Evolutionary conservation across 2,113 vertebrate genomes (phyloP).

Genomic region (Pluvianellus socialis): DNA sequence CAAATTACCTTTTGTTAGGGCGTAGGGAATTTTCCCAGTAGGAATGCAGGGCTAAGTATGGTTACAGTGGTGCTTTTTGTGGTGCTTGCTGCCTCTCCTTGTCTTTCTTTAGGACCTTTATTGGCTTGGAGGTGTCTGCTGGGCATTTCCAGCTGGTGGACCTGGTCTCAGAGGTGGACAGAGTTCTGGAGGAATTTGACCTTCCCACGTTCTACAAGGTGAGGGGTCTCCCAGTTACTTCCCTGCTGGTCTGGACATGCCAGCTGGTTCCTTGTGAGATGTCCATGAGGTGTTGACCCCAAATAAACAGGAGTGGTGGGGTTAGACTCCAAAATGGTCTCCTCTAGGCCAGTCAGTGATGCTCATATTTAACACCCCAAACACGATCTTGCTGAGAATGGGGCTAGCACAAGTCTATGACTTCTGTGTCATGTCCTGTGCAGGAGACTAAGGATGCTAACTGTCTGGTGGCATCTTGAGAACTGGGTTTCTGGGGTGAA

Average conservation of each 20-base stretch:
- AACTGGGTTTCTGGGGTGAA: fast-evolving
- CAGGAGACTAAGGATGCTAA: not conserved
- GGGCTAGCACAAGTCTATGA: not conserved
- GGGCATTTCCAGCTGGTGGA: conserved; percentile 85
- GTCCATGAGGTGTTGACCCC: not conserved
- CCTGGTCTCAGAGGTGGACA: conserved; percentile 82
- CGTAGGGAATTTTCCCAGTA: not conserved
- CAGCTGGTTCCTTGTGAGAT: fast-evolving
- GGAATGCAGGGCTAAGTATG: not conserved
- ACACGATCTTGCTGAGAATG: not conserved
- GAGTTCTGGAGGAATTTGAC: conserved; percentile 86
- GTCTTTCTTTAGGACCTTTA: conserved; percentile 82
- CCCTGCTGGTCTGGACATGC: not conserved
- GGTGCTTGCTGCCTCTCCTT: not conserved
- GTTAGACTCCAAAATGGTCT: not conserved
- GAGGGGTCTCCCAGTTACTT: not conserved
- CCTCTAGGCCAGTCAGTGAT: not conserved
- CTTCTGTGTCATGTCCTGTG: not conserved
- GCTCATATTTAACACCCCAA: no score
- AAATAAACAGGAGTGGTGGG: not conserved
- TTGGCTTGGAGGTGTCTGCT: conserved; percentile 85
- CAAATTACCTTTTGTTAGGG: not conserved
- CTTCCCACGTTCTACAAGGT: conserved; percentile 92
- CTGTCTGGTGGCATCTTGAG: not conserved
- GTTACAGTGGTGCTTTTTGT: not conserved